A percentile compares a stretch with the other conserved stretches of the same genome.
Evolutionary conservation across 2,888 invertebrate genomes (phyloP).

Genomic region (Rhabditoides inermis): DNA sequence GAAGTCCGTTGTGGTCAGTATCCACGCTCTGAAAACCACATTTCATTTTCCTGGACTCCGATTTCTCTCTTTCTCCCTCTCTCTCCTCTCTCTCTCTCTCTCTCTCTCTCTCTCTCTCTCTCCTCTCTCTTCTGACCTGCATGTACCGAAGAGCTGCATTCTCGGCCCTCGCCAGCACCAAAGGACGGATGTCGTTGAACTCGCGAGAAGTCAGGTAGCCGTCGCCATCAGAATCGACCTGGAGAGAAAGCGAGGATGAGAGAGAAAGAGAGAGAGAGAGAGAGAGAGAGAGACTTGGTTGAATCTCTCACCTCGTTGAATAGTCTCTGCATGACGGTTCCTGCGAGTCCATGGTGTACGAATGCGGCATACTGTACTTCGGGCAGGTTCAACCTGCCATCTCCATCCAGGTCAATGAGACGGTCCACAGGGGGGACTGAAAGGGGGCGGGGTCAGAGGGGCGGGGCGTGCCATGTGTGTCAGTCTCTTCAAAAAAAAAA

Average conservation of each 20-base stretch:
- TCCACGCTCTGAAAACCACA: conserved; percentile 34
- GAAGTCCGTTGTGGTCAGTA: conserved; percentile 35
- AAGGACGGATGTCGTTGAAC: conserved; percentile 43
- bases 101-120: background rate
- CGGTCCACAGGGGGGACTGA: conserved; percentile 28
- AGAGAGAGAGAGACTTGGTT: background rate
- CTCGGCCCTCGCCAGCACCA: conserved; percentile 48
- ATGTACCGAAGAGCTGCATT: conserved; percentile 46
- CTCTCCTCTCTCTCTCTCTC: background rate
- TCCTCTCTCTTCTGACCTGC: conserved; percentile 15
- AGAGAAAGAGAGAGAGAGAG: background rate
- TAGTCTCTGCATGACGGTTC: conserved; percentile 45
- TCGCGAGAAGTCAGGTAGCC: conserved; percentile 24
- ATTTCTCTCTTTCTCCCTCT: background rate
- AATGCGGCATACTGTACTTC: conserved; percentile 50
- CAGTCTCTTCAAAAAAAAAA: background rate
- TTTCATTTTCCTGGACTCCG: background rate
- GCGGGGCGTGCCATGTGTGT: background rate
- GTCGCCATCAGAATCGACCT: conserved; percentile 28
- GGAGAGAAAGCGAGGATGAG: background rate
- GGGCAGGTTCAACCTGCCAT: conserved; percentile 39
- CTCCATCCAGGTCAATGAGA: conserved; percentile 42
- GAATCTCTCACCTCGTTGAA: conserved; percentile 37
- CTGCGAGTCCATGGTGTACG: conserved; percentile 46
- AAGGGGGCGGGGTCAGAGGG: background rate